Evolutionary conservation across 2,113 vertebrate species (phyloP), one percentile per base, ranked within the genome.

Genomic region (Pseudopodoces humilis): DNA sequence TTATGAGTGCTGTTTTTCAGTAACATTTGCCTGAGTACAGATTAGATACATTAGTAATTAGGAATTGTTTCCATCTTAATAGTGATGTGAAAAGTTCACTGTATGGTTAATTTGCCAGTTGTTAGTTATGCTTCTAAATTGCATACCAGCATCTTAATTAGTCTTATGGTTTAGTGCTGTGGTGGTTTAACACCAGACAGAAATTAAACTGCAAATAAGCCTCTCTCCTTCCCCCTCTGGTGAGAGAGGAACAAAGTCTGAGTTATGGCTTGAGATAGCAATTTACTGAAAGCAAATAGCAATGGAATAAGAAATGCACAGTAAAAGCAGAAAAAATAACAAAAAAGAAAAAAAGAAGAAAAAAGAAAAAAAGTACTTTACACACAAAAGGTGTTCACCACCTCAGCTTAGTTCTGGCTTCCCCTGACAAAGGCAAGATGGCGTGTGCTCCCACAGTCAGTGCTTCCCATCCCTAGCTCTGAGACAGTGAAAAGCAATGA

Each of bases 391-490:
- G 6, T 28, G 23, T 69, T 86, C 23, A 69, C 22, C 55, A 53
- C 28, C 15, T 78, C 39, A 46, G 10, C 15, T 78, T 33, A 52
- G 22, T 69, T 77, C 39, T 60, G 39, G 15, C 28, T 60, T 86
- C 33, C 13, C 6, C 46, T 43, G 44, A 49, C 31, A 46, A 68
- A 46, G 63, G 46, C 28, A 37, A 46, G 39, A 52, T 46, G 33
- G 22, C 0, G 0, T 11, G 23, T 39, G 8, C 46, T 86, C 55
- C 14, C 46, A 23, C 15, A 44, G 18, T 33, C 46, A 33, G 23
- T n/a, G n/a, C 3, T 69, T 53, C 33, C 23, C 0, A 0, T 46
- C 33, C 33, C n/a, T 37, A 69, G 28, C 19, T n/a, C 55, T 0
- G 1, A 62, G 55, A n/a, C 18, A 39, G 1, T 62, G 23, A 39